Base-by-base conservation (phyloP, 2,888 invertebrate species). In the Gymnocheta viridis region DNA sequence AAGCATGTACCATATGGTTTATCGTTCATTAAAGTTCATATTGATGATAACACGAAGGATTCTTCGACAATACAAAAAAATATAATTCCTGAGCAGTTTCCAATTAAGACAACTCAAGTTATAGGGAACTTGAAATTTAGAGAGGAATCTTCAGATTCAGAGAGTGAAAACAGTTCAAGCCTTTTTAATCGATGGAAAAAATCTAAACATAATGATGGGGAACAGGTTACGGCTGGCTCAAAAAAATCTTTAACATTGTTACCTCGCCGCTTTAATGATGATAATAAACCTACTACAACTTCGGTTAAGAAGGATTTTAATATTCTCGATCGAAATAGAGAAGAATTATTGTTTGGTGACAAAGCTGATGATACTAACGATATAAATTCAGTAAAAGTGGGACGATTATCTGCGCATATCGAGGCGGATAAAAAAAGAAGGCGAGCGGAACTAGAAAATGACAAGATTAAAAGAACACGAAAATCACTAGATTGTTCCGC, bases 1-100 rank as follows among this genome's bases (percentile, higher is more conserved):
- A 95, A 94, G 89, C 94, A 95, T 86, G 93, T 95, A 76, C 94
- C 95, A 91, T 98, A 94, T 91, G 98, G 98, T 0, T 90, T 98
- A 14, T 95, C 96, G 0, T 98, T 98, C 91, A 92, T 98, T 64
- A 96, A 95, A 88, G 91, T 97, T 74, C 93, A 94, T 85, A 93
- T 93, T 66, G 88, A 88, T 12, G 86, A 79, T 10, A 64, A 60
- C 62, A 76, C 22, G 83, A 87, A 79, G 77, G 19, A 51, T 17
- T 38, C 17, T 35, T 38, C n/a, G n/a, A n/a, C 19, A 17, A 7
- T 9, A 0, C 41, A 22, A 0, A 86, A 86, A 54, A 66, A 77
- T 7, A 24, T 88, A 32, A 77, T 88, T 6, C 87, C 88, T 0
- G 84, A 86, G 0, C 82, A 80, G 5, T 85, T 87, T 2, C 51